Evolutionary conservation across 2,888 invertebrate species (phyloP).

Genomic region (Drosophila anomelani): DNA sequence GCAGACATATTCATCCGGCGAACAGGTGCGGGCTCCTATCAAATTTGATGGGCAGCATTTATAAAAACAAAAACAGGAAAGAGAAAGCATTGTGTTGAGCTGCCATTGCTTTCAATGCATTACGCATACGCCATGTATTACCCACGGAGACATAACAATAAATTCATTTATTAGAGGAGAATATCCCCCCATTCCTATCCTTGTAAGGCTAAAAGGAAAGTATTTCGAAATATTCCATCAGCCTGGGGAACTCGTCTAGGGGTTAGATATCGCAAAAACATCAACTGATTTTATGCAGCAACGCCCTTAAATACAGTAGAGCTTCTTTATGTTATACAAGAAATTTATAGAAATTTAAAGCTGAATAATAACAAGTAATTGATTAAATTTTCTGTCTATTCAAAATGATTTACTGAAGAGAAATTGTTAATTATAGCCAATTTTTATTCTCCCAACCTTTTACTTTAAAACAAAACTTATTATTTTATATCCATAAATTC

Average conservation of each 20-base stretch:
- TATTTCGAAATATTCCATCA: slow-evolving; percentile 14
- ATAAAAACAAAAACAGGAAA: background rate
- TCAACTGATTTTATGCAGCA: slow-evolving; percentile 24
- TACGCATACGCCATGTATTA: slow-evolving; percentile 53
- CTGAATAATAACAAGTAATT: too few relatives aligned
- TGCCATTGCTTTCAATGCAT: slow-evolving; percentile 27
- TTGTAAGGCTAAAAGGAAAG: background rate
- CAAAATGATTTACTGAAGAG: background rate
- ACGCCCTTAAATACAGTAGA: slow-evolving; percentile 15
- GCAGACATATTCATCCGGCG: slow-evolving; percentile 94
- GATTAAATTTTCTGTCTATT: too few relatives aligned
- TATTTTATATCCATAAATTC: background rate
- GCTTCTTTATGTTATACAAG: background rate
- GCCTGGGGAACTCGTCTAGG: slow-evolving; percentile 1
- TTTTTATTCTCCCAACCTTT: background rate
- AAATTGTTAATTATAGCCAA: background rate
- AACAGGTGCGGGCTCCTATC: slow-evolving; percentile 93
- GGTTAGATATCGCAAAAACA: slow-evolving; percentile 2
- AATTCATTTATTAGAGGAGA: slow-evolving; percentile 52
- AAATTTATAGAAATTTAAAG: background rate
- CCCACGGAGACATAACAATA: slow-evolving; percentile 45
- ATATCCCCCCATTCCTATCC: background rate
- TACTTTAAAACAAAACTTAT: fast-evolving
- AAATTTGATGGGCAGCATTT: slow-evolving; percentile 19
- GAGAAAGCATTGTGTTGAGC: slow-evolving; percentile 16